phyloP scores from a whole-genome alignment of 2,888 invertebrate species.

The Miltochrista miniata region DNA sequence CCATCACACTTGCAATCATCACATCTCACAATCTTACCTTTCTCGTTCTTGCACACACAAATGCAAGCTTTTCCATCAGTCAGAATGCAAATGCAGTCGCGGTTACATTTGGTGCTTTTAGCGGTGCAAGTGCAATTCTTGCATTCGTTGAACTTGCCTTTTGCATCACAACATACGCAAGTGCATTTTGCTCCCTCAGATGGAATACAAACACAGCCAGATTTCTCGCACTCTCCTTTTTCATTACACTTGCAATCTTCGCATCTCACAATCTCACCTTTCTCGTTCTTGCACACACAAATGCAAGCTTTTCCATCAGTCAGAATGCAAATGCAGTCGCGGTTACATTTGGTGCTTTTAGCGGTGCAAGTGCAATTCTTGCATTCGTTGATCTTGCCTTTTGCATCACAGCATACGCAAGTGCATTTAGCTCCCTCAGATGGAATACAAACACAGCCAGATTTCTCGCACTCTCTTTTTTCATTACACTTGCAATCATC shows the following conservation, averaged over 20 bases:
- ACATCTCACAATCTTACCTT: conserved; percentile 29
- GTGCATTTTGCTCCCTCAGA: conserved; percentile 22
- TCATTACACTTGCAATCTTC: background rate
- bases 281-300: conserved; percentile 22
- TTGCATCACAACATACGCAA: conserved; percentile 22
- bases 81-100: conserved; percentile 28
- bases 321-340: conserved; percentile 31
- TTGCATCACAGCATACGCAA: conserved; percentile 32
- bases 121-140: background rate
- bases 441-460: conserved; percentile 45
- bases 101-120: conserved; percentile 8
- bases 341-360: conserved; percentile 5
- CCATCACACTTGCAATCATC: conserved; percentile 35
- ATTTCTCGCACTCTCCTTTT: background rate
- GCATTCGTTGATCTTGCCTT: conserved; percentile 28
- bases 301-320: conserved; percentile 23
- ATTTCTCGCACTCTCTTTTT: conserved; percentile 34
- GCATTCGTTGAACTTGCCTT: conserved; percentile 20
- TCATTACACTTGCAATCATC: conserved; percentile 41
- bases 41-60: conserved; percentile 24
- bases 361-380: background rate
- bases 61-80: conserved; percentile 29
- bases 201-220: conserved; percentile 21
- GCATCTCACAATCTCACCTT: conserved; percentile 21
- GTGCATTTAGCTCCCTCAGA: conserved; percentile 37